Evolutionary conservation across 2,888 invertebrate genomes (phyloP).

Genomic region (Helicoverpa assulta): DNA sequence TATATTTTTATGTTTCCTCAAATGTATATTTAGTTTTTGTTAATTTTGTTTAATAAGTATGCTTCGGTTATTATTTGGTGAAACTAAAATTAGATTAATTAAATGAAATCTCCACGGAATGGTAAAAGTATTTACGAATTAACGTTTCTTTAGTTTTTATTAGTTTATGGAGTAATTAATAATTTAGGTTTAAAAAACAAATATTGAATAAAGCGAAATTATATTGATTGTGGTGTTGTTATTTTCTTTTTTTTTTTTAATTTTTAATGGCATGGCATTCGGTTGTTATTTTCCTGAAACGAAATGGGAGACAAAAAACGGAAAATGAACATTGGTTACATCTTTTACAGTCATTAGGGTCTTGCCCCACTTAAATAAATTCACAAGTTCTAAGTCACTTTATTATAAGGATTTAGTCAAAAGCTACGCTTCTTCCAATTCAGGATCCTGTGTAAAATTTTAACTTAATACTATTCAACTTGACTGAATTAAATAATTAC

Average conservation of each 20-base stretch:
- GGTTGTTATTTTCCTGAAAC: slow-evolving; percentile 11
- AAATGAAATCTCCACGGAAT: slow-evolving; percentile 44
- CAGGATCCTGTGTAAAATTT: too few relatives aligned
- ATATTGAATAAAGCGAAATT: slow-evolving; percentile 61
- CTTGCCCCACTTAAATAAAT: too few relatives aligned
- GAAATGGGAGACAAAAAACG: neutral
- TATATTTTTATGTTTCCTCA: slow-evolving; percentile 52
- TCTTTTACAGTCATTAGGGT: too few relatives aligned
- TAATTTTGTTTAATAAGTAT: slow-evolving; percentile 53
- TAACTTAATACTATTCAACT: too few relatives aligned
- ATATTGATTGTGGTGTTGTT: slow-evolving; percentile 17
- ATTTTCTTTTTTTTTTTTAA: too few relatives aligned
- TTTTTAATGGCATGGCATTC: too few relatives aligned
- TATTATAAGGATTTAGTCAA: too few relatives aligned
- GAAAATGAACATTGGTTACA: too few relatives aligned
- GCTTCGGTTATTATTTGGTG: slow-evolving; percentile 49
- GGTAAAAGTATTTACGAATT: slow-evolving; percentile 54
- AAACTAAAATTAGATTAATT: slow-evolving; percentile 53
- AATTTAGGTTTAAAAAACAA: slow-evolving; percentile 57
- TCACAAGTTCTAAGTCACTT: too few relatives aligned
- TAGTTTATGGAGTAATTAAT: slow-evolving; percentile 56
- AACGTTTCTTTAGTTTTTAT: slow-evolving; percentile 52
- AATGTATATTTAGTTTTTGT: slow-evolving; percentile 60
- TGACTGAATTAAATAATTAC: too few relatives aligned
- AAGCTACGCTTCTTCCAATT: too few relatives aligned